Base-by-base conservation (phyloP, 2,888 invertebrate genomes). In the Creontiades dilutus region DNA sequence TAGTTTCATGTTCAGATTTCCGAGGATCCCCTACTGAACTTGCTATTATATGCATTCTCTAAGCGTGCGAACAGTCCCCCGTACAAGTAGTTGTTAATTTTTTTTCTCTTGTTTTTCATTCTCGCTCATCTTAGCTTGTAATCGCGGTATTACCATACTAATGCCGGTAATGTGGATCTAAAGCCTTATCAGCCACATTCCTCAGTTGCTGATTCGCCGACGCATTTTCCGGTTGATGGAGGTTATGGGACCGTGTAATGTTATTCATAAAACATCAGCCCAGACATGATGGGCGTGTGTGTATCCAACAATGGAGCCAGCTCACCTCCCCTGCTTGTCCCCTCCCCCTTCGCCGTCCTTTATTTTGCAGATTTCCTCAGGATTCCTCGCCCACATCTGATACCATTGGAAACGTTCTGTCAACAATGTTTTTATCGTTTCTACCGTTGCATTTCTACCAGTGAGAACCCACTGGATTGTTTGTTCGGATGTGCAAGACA, bases 161-260 rank as follows among this genome's bases (percentile, higher is more conserved):
- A 82, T 82, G 82, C n/a, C 47, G 7, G 82, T 82, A 52, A 47
- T 82, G 82, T 52, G 82, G 82, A 52, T 82, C 48, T 27, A 12
- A 52, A 27, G 82, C 7, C 82, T 82, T 82, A 82, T 82, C 82
- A 23, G 82, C 82, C n/a, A 27, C 52, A 82, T 82, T 82, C 82
- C 23, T 23, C 19, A 13, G 82, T 23, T 46, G 46, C 28, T 28
- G 76, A 76, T 37, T 46, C 48, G 9, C 82, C 7, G 82, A 52
- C 82, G 52, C 47, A 82, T 82, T 82, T 82, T 82, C 82, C 82
- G 52, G 82, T 82, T 16, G 82, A 52, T 82, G 82, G 82, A 9
- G 23, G 82, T 52, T 52, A 82, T 52, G 82, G 13, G 82, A 82
- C 82, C 82, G 82, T 82, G 82, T 82, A 82, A 82, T 82, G 82